Evolutionary conservation across 1,140 invertebrate species (phyloP), one percentile per base, ranked within the genome.

Genomic region (Venturia canescens): DNA sequence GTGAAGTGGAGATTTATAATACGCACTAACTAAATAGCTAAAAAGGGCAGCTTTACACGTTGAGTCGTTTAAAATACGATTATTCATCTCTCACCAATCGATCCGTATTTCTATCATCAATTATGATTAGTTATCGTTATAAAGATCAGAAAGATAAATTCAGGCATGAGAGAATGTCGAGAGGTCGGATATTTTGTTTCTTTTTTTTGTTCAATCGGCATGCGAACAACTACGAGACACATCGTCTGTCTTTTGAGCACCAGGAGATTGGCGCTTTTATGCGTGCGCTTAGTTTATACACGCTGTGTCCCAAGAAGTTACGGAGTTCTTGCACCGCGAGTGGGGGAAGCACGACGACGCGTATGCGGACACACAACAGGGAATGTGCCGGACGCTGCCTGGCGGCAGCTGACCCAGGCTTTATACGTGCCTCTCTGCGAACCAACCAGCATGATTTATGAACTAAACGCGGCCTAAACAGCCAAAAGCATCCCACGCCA

Each of bases 381-480:
- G 60, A 77, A 84, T 86, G 83, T 77, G 53, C 60, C 34, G 75
- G 57, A 77, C 75, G 31, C 13, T 69, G 85, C 82, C 80, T 79
- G 80, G 83, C 57, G 63, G 81, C 88, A 87, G 85, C 87, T 90
- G 88, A 87, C 85, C 86, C 83, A 83, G 23, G 27, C 75, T 66
- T 18, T 63, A 29, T 69, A 69, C 3, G 29, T 69, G 66, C 26
- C 16, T 21, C 53, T 60, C 75, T 77, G n/a, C 29, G 26, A 74
- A 57, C 83, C 84, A 84, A 86, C 82, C 80, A 80, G 77, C 83
- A 86, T 90, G 88, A 90, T 90, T 90, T 89, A 90, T 89, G 86
- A 34, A 81, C 76, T 66, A 72, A 81, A 81, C 76, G 66, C 29
- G 70, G 81, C 63, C 84, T 83, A 82, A 87, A 89, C 83, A 86